Base-by-base conservation (phyloP, 2,113 vertebrate species). In the Neolamprologus sp. region DNA sequence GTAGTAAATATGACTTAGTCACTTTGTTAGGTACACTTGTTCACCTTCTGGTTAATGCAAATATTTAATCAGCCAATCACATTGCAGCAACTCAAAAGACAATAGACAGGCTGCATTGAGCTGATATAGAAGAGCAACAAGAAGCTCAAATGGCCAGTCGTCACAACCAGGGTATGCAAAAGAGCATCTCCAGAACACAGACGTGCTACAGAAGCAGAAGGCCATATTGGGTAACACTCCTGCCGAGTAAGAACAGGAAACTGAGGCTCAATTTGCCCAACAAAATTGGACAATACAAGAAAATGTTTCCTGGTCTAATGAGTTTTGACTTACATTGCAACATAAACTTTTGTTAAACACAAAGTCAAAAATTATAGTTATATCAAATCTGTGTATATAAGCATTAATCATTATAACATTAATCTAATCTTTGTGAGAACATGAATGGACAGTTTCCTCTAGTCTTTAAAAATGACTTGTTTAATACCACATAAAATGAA, bases 401-500 rank as follows among this genome's bases (percentile, higher is more conserved):
- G 9, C 58, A 33, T 63, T 19, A 63, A 63, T 63, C 58, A 33
- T 33, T 63, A 63, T 63, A 63, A 19, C 83, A 54, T 37, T 65
- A 87, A 60, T 78, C 79, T 60, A 54, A 83, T 82, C 31, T 51
- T 60, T 88, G 84, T 84, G 87, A 81, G 81, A 89, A 80, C 26
- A 51, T 75, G 81, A 55, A 92, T 65, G 23, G 80, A 83, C 23
- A 7, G 11, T 87, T 85, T 87, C 86, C 80, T 92, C 80, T 4
- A 23, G 78, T 88, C 82, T 87, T 53, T 49, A 49, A 26, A 88
- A 49, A 88, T 85, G 73, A 93, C 94, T 93, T 92, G 95, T 96
- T 96, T 94, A 96, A 96, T 92, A 83, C 94, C 96, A 96, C 95
- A 96, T 97, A 94, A 97, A 97, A 96, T 88, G 75, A 85, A 86